Percentiles rank a stretch among this genome's conserved stretches.
Evolutionary conservation across 2,797 vertebrate genomes (phyloP).

Genomic region (Galaxias olidus): DNA sequence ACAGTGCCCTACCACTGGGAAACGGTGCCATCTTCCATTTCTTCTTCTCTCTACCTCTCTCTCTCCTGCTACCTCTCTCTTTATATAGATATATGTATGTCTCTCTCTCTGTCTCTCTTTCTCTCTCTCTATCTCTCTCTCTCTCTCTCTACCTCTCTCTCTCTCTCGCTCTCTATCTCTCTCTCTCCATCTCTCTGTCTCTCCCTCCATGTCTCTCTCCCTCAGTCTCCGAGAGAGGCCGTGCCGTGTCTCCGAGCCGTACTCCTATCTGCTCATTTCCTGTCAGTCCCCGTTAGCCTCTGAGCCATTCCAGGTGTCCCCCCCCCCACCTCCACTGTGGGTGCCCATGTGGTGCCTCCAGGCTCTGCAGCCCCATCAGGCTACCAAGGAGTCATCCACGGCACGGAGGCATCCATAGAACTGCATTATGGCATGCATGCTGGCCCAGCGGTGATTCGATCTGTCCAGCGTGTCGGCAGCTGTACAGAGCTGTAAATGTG

Average conservation of each 20-base stretch:
- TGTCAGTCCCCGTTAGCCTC: slow-evolving; percentile 58
- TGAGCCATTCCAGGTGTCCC: slow-evolving; percentile 64
- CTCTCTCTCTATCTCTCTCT: not conserved
- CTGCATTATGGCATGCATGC: slow-evolving; percentile 47
- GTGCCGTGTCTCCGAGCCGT: slow-evolving; percentile 20
- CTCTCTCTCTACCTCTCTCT: not conserved
- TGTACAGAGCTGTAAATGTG: slow-evolving; percentile 50
- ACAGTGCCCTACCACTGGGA: slow-evolving; percentile 44
- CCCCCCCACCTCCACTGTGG: slow-evolving; percentile 48
- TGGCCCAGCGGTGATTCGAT: slow-evolving; percentile 40
- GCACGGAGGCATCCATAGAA: slow-evolving; percentile 47
- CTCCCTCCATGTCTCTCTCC: slow-evolving; percentile 24
- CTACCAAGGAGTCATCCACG: slow-evolving; percentile 45
- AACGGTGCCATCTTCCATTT: slow-evolving; percentile 57
- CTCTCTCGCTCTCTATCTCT: not conserved
- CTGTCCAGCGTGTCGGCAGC: slow-evolving; percentile 49
- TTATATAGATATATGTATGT: not conserved
- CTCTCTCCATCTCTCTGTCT: slow-evolving; percentile 33
- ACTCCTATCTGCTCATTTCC: slow-evolving; percentile 22
- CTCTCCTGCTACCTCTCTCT: not conserved
- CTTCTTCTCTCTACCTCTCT: not conserved
- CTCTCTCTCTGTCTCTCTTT: not conserved
- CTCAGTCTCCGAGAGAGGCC: no score
- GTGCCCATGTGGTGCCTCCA: slow-evolving; percentile 51
- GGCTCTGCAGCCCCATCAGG: slow-evolving; percentile 53